Evolutionary conservation across 2,113 vertebrate genomes (phyloP), one percentile per base, ranked within the genome.

Genomic region (Carlito syrichta): DNA sequence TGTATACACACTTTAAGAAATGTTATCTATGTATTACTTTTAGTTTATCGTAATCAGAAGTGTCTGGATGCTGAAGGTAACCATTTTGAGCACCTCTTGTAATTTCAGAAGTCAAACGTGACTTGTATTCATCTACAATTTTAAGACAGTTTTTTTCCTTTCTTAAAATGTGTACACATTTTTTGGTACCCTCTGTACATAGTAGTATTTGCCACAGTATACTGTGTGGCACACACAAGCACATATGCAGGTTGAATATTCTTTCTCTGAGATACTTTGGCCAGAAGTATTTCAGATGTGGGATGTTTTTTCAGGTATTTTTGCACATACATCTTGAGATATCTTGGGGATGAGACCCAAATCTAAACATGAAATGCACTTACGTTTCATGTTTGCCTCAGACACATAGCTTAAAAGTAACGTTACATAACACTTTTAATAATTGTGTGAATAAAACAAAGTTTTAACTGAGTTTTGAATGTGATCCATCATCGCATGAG

Each of bases 151-250:
- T n/a, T n/a, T n/a, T n/a, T n/a, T n/a, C n/a, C n/a, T n/a, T n/a
- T n/a, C n/a, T n/a, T n/a, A n/a, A n/a, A n/a, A n/a, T n/a, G n/a
- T n/a, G n/a, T n/a, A n/a, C n/a, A n/a, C n/a, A n/a, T n/a, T n/a
- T n/a, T n/a, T n/a, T n/a, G n/a, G n/a, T n/a, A n/a, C n/a, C n/a
- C 40, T 69, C 16, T 0, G 10, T 6, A 50, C 5, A 27, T 1
- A 4, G 16, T 85, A 27, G 8, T 48, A 50, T 56, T 76, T 73
- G 20, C 73, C 9, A 38, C 3, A 6, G 77, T 5, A 3, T 0
- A 27, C 9, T 10, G 19, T 19, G 23, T 63, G n/a, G 23, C 3
- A 3, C 9, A 45, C 38, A 73, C 48, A 20, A 30, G 50, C 10
- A 30, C n/a, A 8, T 5, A 30, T 0, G 30, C 73, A 48, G 43